phyloP scores from a whole-genome alignment of 2,113 vertebrate genomes.

The Gulo gulo region DNA sequence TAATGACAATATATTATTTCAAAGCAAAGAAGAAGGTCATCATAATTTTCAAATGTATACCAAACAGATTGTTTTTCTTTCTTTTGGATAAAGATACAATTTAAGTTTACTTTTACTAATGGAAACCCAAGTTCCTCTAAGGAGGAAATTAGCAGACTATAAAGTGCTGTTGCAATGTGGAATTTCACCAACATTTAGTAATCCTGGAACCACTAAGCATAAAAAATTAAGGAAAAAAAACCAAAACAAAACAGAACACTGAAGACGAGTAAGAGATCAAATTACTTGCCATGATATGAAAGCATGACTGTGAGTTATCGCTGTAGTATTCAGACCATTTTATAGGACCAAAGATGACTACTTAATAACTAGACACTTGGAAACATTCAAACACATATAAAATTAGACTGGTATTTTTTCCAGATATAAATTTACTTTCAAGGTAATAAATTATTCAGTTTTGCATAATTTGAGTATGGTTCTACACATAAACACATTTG shows the following conservation, averaged over 20 bases:
- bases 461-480: neutral
- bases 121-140: neutral
- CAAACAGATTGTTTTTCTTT: conserved; percentile 52
- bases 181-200: neutral
- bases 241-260: neutral
- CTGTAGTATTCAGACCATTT: neutral
- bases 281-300: neutral
- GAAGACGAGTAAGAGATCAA: neutral
- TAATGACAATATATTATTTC: conserved; percentile 67
- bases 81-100: conserved; percentile 31
- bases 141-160: neutral
- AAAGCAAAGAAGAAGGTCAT: conserved; percentile 69
- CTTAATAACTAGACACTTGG: neutral
- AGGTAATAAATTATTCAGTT: neutral
- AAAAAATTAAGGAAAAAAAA: neutral
- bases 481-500: neutral
- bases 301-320: neutral
- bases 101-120: conserved; percentile 20
- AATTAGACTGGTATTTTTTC: neutral
- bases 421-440: neutral
- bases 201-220: neutral
- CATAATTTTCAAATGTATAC: conserved; percentile 69
- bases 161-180: neutral
- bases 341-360: neutral
- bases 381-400: neutral